Evolutionary conservation across 2,797 vertebrate genomes (phyloP).

Genomic region (Petrocephalus sullivani): DNA sequence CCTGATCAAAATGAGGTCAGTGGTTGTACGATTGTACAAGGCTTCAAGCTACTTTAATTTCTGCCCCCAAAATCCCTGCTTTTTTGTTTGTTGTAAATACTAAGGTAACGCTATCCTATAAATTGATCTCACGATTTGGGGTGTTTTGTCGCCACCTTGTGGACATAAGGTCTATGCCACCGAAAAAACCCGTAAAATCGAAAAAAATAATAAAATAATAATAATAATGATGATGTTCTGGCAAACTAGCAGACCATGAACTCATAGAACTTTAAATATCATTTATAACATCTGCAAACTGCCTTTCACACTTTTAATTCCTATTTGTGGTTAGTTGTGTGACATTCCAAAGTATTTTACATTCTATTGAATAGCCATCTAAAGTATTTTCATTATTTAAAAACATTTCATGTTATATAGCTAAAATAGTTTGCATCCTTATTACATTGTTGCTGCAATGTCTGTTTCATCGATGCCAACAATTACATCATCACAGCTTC

Average conservation of each 20-base stretch:
- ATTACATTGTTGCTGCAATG: background rate
- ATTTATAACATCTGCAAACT: background rate
- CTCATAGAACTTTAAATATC: background rate
- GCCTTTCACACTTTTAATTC: background rate
- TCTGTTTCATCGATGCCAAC: background rate
- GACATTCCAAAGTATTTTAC: background rate
- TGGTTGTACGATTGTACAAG: background rate
- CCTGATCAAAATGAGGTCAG: background rate
- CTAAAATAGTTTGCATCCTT: background rate
- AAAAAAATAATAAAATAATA: background rate
- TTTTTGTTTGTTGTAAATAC: background rate
- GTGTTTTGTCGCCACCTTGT: constrained; percentile 10
- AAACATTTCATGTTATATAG: background rate
- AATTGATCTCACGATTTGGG: background rate
- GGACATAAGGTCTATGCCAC: background rate
- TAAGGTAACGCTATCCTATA: background rate
- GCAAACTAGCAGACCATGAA: background rate
- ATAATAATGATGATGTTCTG: background rate
- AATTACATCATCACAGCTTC: background rate
- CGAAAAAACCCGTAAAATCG: background rate
- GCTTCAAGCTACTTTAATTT: background rate
- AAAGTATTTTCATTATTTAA: background rate
- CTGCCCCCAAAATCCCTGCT: background rate
- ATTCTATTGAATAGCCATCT: background rate
- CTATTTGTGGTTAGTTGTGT: background rate